Conservation (phyloP, 2,888 invertebrate genomes). For the Ornithoptera alexandrae region DNA sequence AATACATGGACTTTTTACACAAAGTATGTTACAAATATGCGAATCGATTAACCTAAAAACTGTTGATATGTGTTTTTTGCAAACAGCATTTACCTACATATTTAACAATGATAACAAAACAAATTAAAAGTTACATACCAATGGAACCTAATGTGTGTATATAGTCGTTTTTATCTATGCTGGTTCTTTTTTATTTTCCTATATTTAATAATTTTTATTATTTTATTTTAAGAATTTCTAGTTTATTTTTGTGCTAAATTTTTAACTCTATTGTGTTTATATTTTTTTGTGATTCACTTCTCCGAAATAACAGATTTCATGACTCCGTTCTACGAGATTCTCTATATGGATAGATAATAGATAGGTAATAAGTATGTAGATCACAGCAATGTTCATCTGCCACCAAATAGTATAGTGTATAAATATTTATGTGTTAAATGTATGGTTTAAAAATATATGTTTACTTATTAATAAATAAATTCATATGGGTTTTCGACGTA, state of each 20-base stretch:
- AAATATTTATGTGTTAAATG: too few relatives aligned
- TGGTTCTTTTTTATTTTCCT: background rate
- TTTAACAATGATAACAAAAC: constrained; percentile 1
- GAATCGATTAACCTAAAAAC: constrained; percentile 1
- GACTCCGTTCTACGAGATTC: too few relatives aligned
- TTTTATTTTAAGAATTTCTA: background rate
- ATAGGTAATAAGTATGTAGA: too few relatives aligned
- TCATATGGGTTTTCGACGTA: background rate
- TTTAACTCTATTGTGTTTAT: too few relatives aligned
- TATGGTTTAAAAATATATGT: background rate
- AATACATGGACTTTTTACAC: background rate
- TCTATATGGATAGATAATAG: too few relatives aligned
- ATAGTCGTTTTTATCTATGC: background rate
- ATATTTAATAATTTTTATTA: background rate
- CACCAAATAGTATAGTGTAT: too few relatives aligned
- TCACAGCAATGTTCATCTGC: too few relatives aligned
- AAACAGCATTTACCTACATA: background rate
- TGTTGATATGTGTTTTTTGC: constrained; percentile 3
- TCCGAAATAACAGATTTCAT: too few relatives aligned
- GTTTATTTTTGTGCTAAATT: background rate
- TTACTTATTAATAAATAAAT: background rate
- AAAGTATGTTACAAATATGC: background rate
- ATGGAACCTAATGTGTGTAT: background rate
- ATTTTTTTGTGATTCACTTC: too few relatives aligned
- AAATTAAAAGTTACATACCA: background rate